phyloP scores from a whole-genome alignment of 2,113 vertebrate genomes.

The Anthoscopus minutus region DNA sequence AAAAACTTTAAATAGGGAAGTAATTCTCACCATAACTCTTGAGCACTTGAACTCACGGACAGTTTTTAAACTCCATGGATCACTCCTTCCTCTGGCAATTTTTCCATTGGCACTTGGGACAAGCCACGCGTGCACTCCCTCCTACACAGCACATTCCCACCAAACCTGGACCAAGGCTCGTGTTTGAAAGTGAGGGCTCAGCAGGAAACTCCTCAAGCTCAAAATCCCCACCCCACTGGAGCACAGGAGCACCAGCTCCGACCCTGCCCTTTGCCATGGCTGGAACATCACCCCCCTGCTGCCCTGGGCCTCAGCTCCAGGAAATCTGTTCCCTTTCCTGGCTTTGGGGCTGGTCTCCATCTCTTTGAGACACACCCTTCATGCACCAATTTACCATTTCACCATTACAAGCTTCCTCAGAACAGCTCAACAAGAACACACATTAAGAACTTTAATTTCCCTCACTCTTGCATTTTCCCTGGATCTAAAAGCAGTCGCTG shows the following conservation, averaged over 20 bases:
- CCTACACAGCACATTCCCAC: not conserved
- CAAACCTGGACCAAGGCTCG: fast-evolving
- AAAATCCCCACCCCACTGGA: not conserved
- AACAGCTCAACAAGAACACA: not conserved
- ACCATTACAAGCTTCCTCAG: not conserved
- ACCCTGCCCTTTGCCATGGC: not conserved
- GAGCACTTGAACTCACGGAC: not conserved
- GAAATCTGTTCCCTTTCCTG: not conserved
- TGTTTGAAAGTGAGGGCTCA: not conserved
- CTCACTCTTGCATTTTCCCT: not conserved
- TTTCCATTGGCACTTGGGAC: not conserved
- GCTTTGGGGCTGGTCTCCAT: not conserved
- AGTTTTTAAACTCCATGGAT: not conserved
- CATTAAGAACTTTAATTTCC: not conserved
- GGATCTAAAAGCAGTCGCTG: not conserved
- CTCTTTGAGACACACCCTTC: not conserved
- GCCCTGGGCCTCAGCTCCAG: not conserved
- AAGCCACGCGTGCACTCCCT: fast-evolving
- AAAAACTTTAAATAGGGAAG: not conserved
- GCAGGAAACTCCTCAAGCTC: not conserved
- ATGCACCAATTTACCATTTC: fast-evolving
- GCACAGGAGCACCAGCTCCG: too few species aligned
- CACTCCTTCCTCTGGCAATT: not conserved
- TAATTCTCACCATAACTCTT: not conserved
- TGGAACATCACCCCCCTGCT: not conserved